phyloP scores from a whole-genome alignment of 2,113 vertebrate genomes.

The Phainopepla nitens region DNA sequence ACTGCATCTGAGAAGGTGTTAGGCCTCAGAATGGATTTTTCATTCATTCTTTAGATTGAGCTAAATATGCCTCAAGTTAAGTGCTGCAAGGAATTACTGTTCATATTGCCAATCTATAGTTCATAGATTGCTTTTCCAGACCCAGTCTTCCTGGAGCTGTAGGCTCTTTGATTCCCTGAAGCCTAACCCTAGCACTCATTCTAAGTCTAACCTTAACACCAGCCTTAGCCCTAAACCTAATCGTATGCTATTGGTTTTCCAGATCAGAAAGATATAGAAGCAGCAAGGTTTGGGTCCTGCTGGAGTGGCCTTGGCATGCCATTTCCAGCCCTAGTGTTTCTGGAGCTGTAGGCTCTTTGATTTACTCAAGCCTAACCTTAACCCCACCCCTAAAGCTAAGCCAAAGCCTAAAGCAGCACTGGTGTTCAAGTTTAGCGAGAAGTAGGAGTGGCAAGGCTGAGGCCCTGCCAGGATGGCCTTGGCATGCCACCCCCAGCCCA shows the following conservation, averaged over 20 bases:
- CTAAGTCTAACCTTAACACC: not conserved
- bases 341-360: not conserved
- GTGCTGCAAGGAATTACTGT: not conserved
- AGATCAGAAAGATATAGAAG: not conserved
- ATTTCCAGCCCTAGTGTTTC: not conserved
- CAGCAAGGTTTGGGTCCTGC: not conserved
- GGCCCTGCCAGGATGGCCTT: not conserved
- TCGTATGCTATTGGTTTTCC: not conserved
- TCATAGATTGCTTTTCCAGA: not conserved
- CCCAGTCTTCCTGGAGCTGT: not conserved
- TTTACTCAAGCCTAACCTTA: not conserved
- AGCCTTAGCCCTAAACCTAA: not conserved
- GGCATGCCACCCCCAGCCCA: not conserved
- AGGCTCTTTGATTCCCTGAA: not conserved
- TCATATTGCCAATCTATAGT: not conserved
- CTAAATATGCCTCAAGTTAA: not conserved
- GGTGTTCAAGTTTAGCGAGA: not conserved
- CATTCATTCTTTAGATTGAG: no score
- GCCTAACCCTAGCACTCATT: no score
- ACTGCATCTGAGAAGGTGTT: not conserved
- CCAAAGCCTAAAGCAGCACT: not conserved
- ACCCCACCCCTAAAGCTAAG: not conserved
- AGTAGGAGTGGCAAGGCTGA: not conserved
- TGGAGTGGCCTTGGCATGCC: rapidly evolving
- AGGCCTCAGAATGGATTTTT: not conserved